Base-by-base conservation (phyloP, 2,888 invertebrate species). In the Salpingus planirostris region DNA sequence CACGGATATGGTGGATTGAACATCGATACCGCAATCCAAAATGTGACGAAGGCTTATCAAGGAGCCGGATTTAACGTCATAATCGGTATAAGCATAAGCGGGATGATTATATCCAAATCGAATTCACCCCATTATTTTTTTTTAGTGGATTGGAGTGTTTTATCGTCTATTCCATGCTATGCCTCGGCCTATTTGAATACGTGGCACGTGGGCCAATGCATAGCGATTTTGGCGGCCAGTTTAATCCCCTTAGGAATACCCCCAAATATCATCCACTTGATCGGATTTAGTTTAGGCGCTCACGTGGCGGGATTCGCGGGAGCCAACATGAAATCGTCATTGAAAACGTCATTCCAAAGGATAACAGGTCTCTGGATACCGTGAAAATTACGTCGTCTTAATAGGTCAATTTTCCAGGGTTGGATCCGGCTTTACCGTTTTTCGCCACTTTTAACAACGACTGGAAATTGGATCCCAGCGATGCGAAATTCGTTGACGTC, bases 401-500 rank as follows among this genome's bases (percentile, higher is more conserved):
- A 18, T 38, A 33, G 11, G 11, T 23, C 34, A 11, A 8, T 29
- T 10, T 32, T 44, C 13, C 65, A 48, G 66, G 66, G 1, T 53
- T 79, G 22, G 79, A 79, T 57, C 78, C 78, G 3, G 79, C 78
- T 0, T 58, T 76, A 44, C 78, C 78, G 1, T 60, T 77, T 11
- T 78, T 76, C 49, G 65, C 69, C 3, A 67, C 68, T 24, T 54
- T 68, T 23, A 54, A 64, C 47, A 56, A 62, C 24, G 58, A 67
- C 24, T 64, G 69, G 48, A 74, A 75, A 42, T 67, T 92, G 3
- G 88, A 90, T 56, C 78, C 81, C 3, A 70, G 74, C 0, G 91
- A 90, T 55, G 91, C 91, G 0, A 68, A 74, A 45, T 80, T 90
- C 49, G 90, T 92, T 1, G 91, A 92, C 60, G 83, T 88, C 36